Evolutionary conservation across 2,113 vertebrate genomes (phyloP).

Genomic region (Rhinoptilus africanus): DNA sequence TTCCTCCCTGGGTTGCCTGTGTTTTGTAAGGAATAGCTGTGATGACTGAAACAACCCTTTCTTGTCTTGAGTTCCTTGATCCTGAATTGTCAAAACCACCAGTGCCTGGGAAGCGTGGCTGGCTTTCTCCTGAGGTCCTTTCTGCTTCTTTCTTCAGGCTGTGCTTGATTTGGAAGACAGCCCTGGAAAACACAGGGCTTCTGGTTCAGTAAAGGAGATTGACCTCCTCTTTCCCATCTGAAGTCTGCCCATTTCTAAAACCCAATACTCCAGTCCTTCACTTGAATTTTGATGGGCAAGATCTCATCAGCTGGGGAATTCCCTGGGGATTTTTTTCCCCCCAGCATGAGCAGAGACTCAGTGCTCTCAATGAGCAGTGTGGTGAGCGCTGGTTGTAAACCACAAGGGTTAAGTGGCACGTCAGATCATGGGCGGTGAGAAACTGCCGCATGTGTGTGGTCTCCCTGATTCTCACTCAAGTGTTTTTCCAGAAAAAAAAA

Average conservation of each 20-base stretch:
- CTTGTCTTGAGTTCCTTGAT: background rate
- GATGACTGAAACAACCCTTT: background rate
- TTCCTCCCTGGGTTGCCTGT: background rate
- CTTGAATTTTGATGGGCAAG: background rate
- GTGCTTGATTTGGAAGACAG: background rate
- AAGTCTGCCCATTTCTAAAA: background rate
- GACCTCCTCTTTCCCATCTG: background rate
- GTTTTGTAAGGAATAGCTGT: background rate
- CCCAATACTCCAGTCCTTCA: background rate
- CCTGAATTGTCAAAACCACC: background rate
- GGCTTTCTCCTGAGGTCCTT: background rate
- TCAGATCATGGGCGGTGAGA: background rate
- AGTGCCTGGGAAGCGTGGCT: background rate
- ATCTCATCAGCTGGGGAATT: conserved; percentile 16
- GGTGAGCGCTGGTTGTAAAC: background rate
- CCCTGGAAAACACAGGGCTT: background rate
- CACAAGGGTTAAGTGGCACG: conserved; percentile 21
- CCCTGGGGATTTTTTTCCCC: background rate
- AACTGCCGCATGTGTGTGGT: conserved; percentile 38
- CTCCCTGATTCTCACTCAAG: background rate
- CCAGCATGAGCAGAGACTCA: background rate
- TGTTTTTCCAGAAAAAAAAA: background rate
- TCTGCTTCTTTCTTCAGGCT: background rate
- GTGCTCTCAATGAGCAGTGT: background rate
- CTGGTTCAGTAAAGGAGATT: background rate